Evolutionary conservation across 2,113 vertebrate species (phyloP), one percentile per base, ranked within the genome.

Genomic region (Pseudorasbora parva): DNA sequence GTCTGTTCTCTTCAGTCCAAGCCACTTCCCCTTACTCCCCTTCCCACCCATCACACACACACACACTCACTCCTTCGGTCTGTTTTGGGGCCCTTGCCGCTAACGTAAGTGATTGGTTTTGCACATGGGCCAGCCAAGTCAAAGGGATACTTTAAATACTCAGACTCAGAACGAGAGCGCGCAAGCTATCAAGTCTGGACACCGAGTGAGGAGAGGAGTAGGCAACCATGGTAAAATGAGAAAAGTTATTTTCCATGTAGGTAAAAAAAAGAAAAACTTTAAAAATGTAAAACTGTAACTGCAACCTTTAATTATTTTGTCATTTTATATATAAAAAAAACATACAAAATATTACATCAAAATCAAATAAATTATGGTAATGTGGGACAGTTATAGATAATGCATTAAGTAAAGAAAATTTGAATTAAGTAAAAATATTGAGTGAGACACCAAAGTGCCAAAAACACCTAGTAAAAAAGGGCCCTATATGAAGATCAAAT

Each of bases 61-160:
- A 49, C 47, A 47, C 11, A 25, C 60, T 54, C 78, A 21, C 64
- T 15, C 49, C 30, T 75, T 72, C 75, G n/a, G 15, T 25, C 69
- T 60, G 23, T n/a, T 74, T 51, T 82, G 80, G 51, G 81, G 81
- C 84, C 88, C 88, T 76, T 81, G 30, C 80, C 81, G 23, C 82
- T 37, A 74, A 57, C 15, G 30, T 54, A 66, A 69, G 79, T 68
- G 81, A 91, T 91, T 89, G 81, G 79, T 88, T 91, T 90, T 83
- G 83, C 90, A 92, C 80, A 85, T 90, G 88, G 90, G 87, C 87
- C 82, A 75, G 30, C 30, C 30, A 83, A 81, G 88, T 84, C 49
- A 68, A 79, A 51, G 33, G 59, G 60, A 75, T 68, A 25, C 17
- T 69, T 91, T 81, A 51, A 72, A 47, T 82, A 85, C 59, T 17